These are phyloP conservation scores for Orthonyx spaldingii DNA, from an alignment of 2,113 vertebrate genomes.

Conservation along the genomic window DNA sequence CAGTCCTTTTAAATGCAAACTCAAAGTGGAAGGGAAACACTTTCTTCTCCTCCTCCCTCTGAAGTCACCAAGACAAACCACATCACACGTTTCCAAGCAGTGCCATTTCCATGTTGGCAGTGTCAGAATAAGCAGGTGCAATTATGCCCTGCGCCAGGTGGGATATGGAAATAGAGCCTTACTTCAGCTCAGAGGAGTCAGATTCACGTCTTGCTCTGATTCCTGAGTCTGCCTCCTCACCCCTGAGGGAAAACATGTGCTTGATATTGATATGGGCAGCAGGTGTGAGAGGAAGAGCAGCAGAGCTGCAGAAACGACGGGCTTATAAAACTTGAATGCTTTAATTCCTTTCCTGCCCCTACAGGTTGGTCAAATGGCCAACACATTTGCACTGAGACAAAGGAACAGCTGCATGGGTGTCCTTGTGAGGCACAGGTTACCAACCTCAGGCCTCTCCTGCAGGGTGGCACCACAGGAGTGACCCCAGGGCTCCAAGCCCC, in stretches of 20 bases:
- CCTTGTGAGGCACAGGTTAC: background rate
- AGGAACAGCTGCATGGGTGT: background rate
- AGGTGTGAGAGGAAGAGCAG: background rate
- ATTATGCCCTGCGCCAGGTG: background rate
- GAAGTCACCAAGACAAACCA: background rate
- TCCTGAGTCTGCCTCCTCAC: background rate
- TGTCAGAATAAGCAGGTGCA: background rate
- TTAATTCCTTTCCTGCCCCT: no score
- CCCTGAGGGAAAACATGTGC: background rate
- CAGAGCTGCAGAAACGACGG: background rate
- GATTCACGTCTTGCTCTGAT: background rate
- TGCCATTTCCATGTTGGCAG: background rate
- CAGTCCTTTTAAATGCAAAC: background rate
- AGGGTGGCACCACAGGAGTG: no score
- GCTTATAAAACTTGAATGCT: background rate
- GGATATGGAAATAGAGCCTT: background rate
- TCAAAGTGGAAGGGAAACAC: background rate
- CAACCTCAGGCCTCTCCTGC: no score
- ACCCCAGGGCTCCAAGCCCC: no score
- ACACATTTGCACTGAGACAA: background rate
- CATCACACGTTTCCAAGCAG: background rate
- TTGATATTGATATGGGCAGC: background rate
- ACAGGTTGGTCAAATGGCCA: background rate
- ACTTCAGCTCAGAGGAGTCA: background rate
- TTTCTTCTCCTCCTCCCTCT: background rate